Conservation (phyloP, 1,140 invertebrate genomes). For the Condylostylus longicornis region DNA sequence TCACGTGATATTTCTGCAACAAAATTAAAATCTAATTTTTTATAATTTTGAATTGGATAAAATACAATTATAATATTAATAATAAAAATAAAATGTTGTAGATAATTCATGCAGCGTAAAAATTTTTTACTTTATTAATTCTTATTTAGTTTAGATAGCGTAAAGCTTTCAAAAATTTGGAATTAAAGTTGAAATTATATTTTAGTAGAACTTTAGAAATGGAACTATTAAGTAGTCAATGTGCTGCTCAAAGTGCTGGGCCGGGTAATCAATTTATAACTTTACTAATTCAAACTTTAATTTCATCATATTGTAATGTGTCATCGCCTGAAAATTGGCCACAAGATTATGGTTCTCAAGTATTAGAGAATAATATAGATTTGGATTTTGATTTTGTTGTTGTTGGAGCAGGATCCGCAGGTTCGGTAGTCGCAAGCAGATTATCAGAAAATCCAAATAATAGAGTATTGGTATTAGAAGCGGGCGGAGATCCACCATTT, state of each 20-base stretch:
- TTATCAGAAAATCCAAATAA: constrained; percentile 38
- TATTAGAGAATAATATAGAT: too few species aligned
- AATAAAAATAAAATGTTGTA: too few species aligned
- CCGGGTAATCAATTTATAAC: constrained; percentile 35
- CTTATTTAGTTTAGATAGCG: too few species aligned
- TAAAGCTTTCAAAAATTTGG: too few species aligned
- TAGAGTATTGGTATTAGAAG: constrained; percentile 44
- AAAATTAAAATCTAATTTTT: too few species aligned
- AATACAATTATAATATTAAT: too few species aligned
- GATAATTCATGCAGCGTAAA: too few species aligned
- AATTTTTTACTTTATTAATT: too few species aligned
- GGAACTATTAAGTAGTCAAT: constrained; percentile 26
- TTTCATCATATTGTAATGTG: constrained; percentile 39
- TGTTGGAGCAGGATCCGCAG: constrained; percentile 52
- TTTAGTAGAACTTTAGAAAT: too few species aligned
- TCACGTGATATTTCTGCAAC: too few species aligned
- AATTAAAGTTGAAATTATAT: too few species aligned
- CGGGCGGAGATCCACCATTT: constrained; percentile 39
- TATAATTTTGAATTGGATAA: too few species aligned
- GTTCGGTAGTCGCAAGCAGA: constrained; percentile 40
- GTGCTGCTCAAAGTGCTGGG: constrained; percentile 28
- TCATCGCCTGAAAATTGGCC: constrained; percentile 39
- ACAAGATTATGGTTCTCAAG: constrained; percentile 38
- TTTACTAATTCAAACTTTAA: constrained; percentile 37
- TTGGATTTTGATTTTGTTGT: constrained; percentile 33